Percentiles rank a stretch among this genome's conserved stretches.
Conservation (phyloP, 2,113 vertebrate species). For the Leptobrachium ailaonicum region DNA sequence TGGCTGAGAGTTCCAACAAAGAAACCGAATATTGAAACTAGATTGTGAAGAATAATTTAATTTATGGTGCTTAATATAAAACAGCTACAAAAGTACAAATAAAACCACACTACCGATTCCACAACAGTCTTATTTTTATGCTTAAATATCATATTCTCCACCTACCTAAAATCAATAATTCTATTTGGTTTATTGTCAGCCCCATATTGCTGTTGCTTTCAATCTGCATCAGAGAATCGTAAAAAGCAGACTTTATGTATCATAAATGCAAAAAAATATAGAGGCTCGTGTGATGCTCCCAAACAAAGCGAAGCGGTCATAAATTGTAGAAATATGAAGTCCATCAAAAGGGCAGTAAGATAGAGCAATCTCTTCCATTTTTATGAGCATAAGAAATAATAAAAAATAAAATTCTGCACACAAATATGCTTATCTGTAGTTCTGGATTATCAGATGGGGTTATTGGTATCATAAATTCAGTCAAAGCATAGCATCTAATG, state of each 20-base stretch:
- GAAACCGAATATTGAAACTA: too few species aligned
- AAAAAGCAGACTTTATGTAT: not conserved
- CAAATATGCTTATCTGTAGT: conserved; percentile 11
- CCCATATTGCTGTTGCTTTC: not conserved
- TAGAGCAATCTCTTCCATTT: conserved; percentile 18
- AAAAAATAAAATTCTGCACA: conserved; percentile 16
- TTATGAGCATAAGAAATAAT: conserved; percentile 21
- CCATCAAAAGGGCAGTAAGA: conserved; percentile 21
- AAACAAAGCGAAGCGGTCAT: not conserved
- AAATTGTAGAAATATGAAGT: conserved; percentile 25
- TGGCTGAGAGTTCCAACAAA: too few species aligned
- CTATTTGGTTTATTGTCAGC: not conserved
- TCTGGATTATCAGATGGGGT: conserved; percentile 16
- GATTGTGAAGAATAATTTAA: too few species aligned
- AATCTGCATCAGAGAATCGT: not conserved
- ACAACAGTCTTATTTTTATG: too few species aligned
- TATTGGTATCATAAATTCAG: conserved; percentile 11
- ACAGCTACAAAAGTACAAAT: too few species aligned
- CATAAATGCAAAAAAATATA: conserved; percentile 2
- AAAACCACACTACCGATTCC: too few species aligned
- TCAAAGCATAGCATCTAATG: conserved; percentile 6
- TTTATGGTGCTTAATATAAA: too few species aligned
- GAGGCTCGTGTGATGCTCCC: not conserved
- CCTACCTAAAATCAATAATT: not conserved
- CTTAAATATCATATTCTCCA: too few species aligned